A percentile compares a stretch with the other conserved stretches of the same genome.
Evolutionary conservation across 2,888 invertebrate genomes (phyloP).

Genomic region (Trileptium ribeirensis): DNA sequence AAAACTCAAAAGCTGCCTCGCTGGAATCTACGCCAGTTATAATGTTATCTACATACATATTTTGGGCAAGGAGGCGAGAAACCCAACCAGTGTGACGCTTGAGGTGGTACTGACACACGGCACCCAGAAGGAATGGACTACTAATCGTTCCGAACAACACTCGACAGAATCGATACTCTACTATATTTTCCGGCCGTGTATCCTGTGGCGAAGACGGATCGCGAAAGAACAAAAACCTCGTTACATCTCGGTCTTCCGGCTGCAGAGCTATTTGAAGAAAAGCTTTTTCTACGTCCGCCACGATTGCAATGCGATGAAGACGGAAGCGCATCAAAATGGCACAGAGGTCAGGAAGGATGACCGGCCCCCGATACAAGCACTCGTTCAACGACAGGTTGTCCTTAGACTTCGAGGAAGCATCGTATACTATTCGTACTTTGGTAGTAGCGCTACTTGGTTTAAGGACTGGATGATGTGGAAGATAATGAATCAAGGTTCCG

Average conservation of each 20-base stretch:
- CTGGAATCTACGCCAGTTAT: neutral
- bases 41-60: conserved; percentile 35
- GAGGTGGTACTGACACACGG: conserved; percentile 8
- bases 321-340: conserved; percentile 30
- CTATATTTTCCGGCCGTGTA: neutral
- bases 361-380: conserved; percentile 32
- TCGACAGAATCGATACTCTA: neutral
- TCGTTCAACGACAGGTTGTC: conserved; percentile 31
- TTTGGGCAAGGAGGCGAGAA: conserved; percentile 14
- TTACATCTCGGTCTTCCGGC: conserved; percentile 28
- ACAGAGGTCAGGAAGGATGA: conserved; percentile 25
- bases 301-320: conserved; percentile 26
- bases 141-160: neutral
- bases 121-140: conserved; percentile 14
- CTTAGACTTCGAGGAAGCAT: conserved; percentile 29
- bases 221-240: conserved; percentile 31
- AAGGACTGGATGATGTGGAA: conserved; percentile 33
- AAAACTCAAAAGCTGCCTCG: conserved; percentile 21
- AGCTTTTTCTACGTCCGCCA: conserved; percentile 32
- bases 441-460: conserved; percentile 23
- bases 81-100: neutral
- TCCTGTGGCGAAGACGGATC: conserved; percentile 14
- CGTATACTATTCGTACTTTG: conserved; percentile 40
- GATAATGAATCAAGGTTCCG: conserved; percentile 26
- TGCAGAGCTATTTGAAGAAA: conserved; percentile 14